phyloP scores from a whole-genome alignment of 2,113 vertebrate genomes.

The Rhombomys opimus region DNA sequence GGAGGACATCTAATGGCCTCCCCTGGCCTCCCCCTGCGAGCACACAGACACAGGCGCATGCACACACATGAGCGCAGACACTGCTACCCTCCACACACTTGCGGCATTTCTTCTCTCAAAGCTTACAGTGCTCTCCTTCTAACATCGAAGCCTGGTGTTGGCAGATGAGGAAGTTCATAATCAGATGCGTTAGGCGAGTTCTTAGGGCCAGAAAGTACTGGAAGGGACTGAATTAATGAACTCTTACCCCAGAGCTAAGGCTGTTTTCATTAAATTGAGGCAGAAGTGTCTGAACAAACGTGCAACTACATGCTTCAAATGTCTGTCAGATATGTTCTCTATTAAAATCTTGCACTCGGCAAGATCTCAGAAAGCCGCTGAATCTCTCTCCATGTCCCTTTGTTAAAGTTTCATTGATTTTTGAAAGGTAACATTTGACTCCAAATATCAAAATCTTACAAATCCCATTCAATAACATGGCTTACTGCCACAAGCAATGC shows the following conservation, averaged over 20 bases:
- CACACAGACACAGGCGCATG: neutral
- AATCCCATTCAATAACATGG: neutral
- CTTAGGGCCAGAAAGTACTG: neutral
- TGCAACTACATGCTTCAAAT: neutral
- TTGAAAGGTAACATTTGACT: slow-evolving; percentile 6
- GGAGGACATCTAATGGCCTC: too few relatives aligned
- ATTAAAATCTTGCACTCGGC: neutral
- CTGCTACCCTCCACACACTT: neutral
- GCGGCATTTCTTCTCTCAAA: neutral
- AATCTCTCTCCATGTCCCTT: neutral
- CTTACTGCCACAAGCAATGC: neutral
- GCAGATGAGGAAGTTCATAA: slow-evolving; percentile 44
- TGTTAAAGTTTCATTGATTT: neutral
- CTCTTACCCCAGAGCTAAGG: neutral
- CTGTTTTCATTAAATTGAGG: neutral
- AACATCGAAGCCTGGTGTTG: neutral
- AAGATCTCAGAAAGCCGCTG: neutral
- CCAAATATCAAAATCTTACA: neutral
- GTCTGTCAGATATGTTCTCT: neutral
- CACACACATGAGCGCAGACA: neutral
- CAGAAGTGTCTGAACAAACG: neutral
- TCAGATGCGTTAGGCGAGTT: slow-evolving; percentile 1
- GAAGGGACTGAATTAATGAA: neutral
- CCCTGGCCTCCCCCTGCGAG: neutral
- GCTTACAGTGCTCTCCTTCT: neutral